phyloP scores from a whole-genome alignment of 2,113 vertebrate species.

The Syrrhaptes paradoxus region DNA sequence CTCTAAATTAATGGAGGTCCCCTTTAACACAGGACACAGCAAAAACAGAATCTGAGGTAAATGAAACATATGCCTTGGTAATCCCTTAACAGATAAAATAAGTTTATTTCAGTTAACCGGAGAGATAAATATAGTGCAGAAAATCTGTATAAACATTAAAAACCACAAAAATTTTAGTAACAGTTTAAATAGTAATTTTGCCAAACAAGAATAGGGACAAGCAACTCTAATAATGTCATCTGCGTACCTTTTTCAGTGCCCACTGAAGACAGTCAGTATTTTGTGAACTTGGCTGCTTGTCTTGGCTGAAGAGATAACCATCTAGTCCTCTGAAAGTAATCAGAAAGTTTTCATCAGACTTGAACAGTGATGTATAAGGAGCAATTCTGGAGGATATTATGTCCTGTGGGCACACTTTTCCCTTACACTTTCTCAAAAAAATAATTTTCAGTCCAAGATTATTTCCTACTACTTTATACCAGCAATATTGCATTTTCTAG shows the following conservation, averaged over 20 bases:
- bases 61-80: not conserved
- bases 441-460: conserved; percentile 15
- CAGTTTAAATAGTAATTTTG: not conserved
- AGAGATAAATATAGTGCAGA: not conserved
- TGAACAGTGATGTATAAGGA: conserved; percentile 23
- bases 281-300: not conserved
- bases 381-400: not conserved
- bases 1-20: conserved; percentile 4
- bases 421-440: not conserved
- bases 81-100: not conserved
- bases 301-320: not conserved
- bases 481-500: conserved; percentile 4
- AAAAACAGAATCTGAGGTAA: not conserved
- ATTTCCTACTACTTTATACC: conserved; percentile 9
- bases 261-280: not conserved
- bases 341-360: conserved; percentile 19
- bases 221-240: not conserved
- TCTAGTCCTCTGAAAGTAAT: conserved; percentile 16
- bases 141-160: not conserved
- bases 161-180: not conserved
- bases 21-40: not conserved
- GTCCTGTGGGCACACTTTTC: conserved; percentile 18
- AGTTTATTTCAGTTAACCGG: not conserved
- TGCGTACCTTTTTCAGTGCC: not conserved
- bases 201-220: not conserved